phyloP scores from a whole-genome alignment of 2,888 invertebrate species.

The Romanomermis culicivorax region DNA sequence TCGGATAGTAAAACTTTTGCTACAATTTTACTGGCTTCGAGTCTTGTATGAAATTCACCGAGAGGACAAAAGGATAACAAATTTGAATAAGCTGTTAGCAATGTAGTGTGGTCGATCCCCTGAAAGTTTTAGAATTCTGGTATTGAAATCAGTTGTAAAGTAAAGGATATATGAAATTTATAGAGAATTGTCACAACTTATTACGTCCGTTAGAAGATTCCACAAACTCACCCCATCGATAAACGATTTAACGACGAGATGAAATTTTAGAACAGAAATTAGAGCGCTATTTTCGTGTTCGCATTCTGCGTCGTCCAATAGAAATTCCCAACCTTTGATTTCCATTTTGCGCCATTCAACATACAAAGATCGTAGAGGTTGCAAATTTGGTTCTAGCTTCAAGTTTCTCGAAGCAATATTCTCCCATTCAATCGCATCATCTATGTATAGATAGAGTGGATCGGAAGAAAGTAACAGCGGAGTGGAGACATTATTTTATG shows the following conservation, averaged over 20 bases:
- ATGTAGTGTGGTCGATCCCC: not conserved
- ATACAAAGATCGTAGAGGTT: conserved; percentile 53
- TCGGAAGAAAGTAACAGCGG: no score
- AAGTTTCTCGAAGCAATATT: conserved; percentile 35
- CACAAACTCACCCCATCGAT: not conserved
- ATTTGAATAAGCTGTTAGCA: not conserved
- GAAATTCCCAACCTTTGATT: conserved; percentile 36
- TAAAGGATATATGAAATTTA: no score
- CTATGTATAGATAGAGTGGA: no score
- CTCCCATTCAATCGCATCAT: conserved; percentile 24
- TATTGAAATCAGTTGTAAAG: no score
- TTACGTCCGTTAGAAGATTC: no score
- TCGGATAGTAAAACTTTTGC: not conserved
- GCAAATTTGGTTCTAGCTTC: conserved; percentile 50
- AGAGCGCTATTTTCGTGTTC: conserved; percentile 20
- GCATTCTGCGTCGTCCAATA: conserved; percentile 30
- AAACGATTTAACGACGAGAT: not conserved
- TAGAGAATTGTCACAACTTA: no score
- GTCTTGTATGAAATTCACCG: conserved; percentile 31
- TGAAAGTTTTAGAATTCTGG: no score
- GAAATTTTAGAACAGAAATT: not conserved
- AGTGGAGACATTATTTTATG: no score
- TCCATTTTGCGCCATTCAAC: conserved; percentile 76
- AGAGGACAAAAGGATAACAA: not conserved
- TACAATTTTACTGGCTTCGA: conserved; percentile 32